These are phyloP conservation scores for Drosophila phalerata DNA, from an alignment of 2,888 invertebrate genomes.

Conservation along the genomic window DNA sequence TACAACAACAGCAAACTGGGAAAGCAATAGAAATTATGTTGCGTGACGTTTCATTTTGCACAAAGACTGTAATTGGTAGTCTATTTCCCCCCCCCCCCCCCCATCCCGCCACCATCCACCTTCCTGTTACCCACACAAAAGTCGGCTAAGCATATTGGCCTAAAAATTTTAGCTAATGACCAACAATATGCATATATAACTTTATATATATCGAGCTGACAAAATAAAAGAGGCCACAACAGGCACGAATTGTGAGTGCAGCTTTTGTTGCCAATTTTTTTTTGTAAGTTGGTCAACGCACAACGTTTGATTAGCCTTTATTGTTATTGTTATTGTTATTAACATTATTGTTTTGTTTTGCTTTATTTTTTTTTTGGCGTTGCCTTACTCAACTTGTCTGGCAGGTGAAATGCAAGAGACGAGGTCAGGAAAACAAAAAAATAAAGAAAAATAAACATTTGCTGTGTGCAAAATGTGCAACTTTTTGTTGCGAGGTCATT, in stretches of 20 bases:
- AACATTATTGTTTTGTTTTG: conserved; percentile 9
- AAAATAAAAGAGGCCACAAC: conserved; percentile 47
- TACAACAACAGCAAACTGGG: conserved; percentile 54
- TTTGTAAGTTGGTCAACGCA: conserved; percentile 43
- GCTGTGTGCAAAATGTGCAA: conserved; percentile 26
- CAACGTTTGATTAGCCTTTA: conserved; percentile 35
- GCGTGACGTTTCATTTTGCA: conserved; percentile 82
- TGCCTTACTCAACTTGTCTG: conserved; percentile 13
- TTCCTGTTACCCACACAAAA: conserved; percentile 24
- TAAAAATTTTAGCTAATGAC: conserved; percentile 68
- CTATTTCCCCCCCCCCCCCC: neutral
- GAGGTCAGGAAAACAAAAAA: conserved; percentile 47
- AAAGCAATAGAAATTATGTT: conserved; percentile 82
- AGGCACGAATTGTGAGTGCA: conserved; percentile 49
- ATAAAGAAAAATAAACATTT: conserved; percentile 6
- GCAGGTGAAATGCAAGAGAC: conserved; percentile 54
- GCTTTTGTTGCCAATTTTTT: conserved; percentile 56
- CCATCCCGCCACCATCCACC: neutral
- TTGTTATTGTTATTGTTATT: conserved; percentile 17
- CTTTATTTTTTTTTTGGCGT: neutral
- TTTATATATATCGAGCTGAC: conserved; percentile 18
- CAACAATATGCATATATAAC: conserved; percentile 38
- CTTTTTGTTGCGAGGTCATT: conserved; percentile 21
- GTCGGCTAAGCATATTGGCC: conserved; percentile 75
- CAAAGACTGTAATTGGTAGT: conserved; percentile 75